phyloP scores from a whole-genome alignment of 2,797 vertebrate species.

The Melanotaenia trifasciata region DNA sequence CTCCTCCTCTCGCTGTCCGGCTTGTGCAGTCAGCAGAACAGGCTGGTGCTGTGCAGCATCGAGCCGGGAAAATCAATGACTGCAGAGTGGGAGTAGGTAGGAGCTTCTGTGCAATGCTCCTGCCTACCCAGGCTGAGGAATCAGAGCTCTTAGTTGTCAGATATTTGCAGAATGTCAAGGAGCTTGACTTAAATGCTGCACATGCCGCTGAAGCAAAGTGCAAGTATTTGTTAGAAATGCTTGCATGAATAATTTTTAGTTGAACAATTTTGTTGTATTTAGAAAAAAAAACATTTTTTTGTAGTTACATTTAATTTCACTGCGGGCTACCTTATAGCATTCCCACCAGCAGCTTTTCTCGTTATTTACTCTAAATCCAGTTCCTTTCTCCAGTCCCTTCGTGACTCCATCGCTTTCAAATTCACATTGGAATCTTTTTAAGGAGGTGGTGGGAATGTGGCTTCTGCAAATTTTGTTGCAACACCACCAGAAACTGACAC shows the following conservation, averaged over 20 bases:
- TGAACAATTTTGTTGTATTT: background rate
- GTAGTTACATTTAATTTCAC: background rate
- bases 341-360: background rate
- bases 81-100: slow-evolving; percentile 75
- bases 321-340: background rate
- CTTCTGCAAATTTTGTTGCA: background rate
- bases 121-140: slow-evolving; percentile 55
- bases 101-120: slow-evolving; percentile 34
- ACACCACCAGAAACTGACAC: too few relatives aligned
- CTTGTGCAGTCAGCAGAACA: slow-evolving; percentile 84
- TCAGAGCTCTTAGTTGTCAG: slow-evolving; percentile 63
- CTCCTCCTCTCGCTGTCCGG: slow-evolving; percentile 55
- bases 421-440: background rate
- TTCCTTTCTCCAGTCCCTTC: background rate
- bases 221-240: too few relatives aligned
- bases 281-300: background rate
- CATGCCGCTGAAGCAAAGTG: background rate
- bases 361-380: background rate
- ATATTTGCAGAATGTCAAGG: slow-evolving; percentile 61
- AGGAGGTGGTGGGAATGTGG: background rate
- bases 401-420: background rate
- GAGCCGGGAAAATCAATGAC: slow-evolving; percentile 79
- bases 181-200: slow-evolving; percentile 20
- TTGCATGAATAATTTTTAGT: too few relatives aligned
- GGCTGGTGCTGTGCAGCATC: slow-evolving; percentile 79